Evolutionary conservation across 2,113 vertebrate genomes (phyloP).

Genomic region (Apus apus): DNA sequence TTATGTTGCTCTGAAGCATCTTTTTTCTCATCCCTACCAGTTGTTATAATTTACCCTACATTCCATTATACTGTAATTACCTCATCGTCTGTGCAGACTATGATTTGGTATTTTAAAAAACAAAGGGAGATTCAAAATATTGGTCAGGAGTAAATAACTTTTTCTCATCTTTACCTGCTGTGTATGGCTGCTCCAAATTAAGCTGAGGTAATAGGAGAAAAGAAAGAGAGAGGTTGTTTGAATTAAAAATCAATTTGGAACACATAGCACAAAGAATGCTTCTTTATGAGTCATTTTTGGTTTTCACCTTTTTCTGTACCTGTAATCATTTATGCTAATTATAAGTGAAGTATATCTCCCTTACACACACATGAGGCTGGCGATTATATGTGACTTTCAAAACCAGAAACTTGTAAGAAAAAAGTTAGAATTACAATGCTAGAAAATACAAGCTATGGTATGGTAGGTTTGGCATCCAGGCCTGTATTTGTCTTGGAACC

Average conservation of each 20-base stretch:
- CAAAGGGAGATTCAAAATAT: background rate
- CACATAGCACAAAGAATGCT: background rate
- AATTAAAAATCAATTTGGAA: conserved; percentile 17
- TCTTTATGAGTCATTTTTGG: background rate
- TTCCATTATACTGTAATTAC: conserved; percentile 36
- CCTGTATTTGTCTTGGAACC: background rate
- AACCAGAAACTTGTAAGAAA: background rate
- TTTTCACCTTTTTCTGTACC: background rate
- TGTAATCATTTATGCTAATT: conserved; percentile 22
- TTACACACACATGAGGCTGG: background rate
- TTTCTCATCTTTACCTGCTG: background rate
- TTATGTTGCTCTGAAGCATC: background rate
- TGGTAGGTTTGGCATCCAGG: background rate
- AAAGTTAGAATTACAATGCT: background rate
- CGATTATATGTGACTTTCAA: background rate
- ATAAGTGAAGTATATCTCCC: background rate
- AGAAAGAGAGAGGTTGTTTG: background rate
- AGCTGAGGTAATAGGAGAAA: conserved; percentile 16
- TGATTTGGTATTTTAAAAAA: background rate
- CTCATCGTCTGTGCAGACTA: conserved; percentile 39
- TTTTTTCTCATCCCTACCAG: background rate
- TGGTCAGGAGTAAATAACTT: background rate
- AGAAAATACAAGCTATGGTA: background rate
- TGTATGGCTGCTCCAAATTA: conserved; percentile 19
- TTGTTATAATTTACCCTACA: conserved; percentile 1